Evolutionary conservation across 1,140 invertebrate species (phyloP).

Genomic region (Lysiphlebus fabarum): DNA sequence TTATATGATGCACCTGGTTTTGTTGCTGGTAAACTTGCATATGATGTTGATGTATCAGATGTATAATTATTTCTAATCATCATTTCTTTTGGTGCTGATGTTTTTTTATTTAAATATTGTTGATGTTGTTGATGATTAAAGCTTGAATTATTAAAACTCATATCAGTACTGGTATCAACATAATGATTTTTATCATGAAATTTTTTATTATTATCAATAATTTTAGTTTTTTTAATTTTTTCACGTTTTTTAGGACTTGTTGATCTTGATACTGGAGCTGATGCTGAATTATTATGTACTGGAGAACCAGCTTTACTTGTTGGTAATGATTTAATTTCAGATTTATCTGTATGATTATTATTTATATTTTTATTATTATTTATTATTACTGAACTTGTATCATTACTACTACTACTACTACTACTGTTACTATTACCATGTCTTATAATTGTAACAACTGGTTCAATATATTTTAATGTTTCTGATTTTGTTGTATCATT

Average conservation of each 20-base stretch:
- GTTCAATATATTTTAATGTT: constrained; percentile 25
- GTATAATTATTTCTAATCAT: constrained; percentile 6
- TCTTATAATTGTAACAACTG: constrained; percentile 39
- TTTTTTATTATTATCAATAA: constrained; percentile 24
- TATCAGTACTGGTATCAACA: constrained; percentile 36
- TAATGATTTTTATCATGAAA: neutral
- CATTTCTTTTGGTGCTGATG: neutral
- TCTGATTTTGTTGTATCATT: neutral
- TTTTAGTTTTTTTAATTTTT: constrained; percentile 17
- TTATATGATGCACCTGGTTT: constrained; percentile 21
- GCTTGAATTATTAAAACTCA: neutral
- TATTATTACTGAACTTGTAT: constrained; percentile 36
- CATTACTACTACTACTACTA: constrained; percentile 33
- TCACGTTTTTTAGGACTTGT: constrained; percentile 24
- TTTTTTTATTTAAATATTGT: too few relatives aligned
- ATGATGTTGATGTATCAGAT: constrained; percentile 36
- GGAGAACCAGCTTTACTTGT: constrained; percentile 28
- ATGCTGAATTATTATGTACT: constrained; percentile 26
- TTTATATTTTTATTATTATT: constrained; percentile 29
- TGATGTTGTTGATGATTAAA: constrained; percentile 25
- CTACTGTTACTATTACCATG: constrained; percentile 36
- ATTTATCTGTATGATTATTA: constrained; percentile 1
- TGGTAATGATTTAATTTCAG: constrained; percentile 27
- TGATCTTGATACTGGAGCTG: constrained; percentile 21
- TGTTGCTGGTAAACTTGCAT: constrained; percentile 42